Base-by-base conservation (phyloP, 2,888 invertebrate species). In the Melieria crassipennis region DNA sequence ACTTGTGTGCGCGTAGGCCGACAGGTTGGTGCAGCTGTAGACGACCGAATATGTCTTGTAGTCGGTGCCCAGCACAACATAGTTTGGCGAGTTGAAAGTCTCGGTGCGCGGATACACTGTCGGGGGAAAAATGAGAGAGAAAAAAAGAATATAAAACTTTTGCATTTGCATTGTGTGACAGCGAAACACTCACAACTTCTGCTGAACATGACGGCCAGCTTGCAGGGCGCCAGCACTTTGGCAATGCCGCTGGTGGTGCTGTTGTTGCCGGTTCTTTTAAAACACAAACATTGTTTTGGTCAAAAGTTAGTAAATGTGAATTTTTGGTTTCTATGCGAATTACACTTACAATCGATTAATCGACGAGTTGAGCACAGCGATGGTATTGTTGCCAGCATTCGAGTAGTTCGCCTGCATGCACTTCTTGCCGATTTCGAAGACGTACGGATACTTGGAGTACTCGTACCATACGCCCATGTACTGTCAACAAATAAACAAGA, bases 401-500 rank as follows among this genome's bases (percentile, higher is more conserved):
- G 81, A 83, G 83, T 93, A 94, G 72, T 89, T 89, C 0, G 93
- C 92, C 4, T 91, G 91, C 66, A 93, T 91, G 82, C 94, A 94
- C 80, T 91, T 92, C 47, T 92, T 92, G 5, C 91, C 92, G 7
- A 92, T 84, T 84, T 94, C 91, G 82, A 93, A 92, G n/a, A 92
- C 80, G 58, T 92, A 91, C 79, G 93, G 93, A 84, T 94, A 94
- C 79, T 92, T 91, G 78, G 92, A 91, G 16, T 90, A 89, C 84
- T 94, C 94, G 81, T 91, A 94, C 94, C 94, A 94, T 79, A 90
- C 90, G 56, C 94, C 94, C 81, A 91, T 82, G 80, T 92, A 93
- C 93, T 93, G 72, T 47, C 47, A 62, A 46, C 6, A 46, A 16
- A 48, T 42, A 48, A 11, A 3, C 30, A 30, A 30, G 1, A 30